Evolutionary conservation across 2,888 invertebrate species (phyloP).

Genomic region (Priapulus caudatus): DNA sequence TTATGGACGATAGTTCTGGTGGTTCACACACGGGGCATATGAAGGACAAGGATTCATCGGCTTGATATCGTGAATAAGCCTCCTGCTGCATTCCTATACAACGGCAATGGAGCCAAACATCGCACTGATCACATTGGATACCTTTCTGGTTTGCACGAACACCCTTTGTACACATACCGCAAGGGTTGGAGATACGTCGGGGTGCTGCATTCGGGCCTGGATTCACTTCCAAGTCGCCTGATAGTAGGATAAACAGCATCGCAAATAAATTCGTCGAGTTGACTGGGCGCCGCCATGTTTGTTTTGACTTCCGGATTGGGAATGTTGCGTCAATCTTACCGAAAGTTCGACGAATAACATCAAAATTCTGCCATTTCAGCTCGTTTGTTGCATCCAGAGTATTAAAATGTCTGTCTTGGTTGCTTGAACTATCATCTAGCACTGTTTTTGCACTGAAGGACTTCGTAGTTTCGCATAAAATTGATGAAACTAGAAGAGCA

Average conservation of each 20-base stretch:
- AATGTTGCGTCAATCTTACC: no score
- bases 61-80: neutral
- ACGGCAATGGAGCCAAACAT: neutral
- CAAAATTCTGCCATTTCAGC: no score
- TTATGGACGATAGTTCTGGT: no score
- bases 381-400: no score
- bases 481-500: neutral
- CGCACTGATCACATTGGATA: neutral
- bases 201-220: neutral
- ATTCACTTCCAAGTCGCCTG: conserved; percentile 1
- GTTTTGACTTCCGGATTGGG: neutral
- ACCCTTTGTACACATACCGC: neutral
- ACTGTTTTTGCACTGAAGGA: no score
- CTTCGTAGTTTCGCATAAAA: no score
- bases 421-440: no score
- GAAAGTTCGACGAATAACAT: no score
- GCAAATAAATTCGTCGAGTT: neutral
- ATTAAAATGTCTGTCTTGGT: no score
- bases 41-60: neutral
- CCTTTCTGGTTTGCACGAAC: neutral
- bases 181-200: neutral
- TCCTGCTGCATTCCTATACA: neutral
- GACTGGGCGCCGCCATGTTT: neutral
- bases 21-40: neutral
- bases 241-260: neutral